These are phyloP conservation scores for Neostethus bicornis DNA, from an alignment of 2,797 vertebrate genomes.

Conservation along the genomic window DNA sequence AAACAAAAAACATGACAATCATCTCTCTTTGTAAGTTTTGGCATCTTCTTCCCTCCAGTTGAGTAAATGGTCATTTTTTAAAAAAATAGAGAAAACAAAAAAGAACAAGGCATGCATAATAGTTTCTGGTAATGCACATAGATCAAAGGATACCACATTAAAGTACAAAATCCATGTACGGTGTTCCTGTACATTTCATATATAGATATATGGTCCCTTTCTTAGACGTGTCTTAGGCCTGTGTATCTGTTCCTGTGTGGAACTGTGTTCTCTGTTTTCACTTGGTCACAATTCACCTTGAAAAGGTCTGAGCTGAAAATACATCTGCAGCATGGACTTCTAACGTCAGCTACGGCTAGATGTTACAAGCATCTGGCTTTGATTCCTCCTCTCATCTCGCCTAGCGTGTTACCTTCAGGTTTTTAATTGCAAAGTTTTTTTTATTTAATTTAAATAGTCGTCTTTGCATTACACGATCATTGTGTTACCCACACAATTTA, in stretches of 20 bases:
- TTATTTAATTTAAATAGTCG: slow-evolving; percentile 58
- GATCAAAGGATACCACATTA: slow-evolving; percentile 69
- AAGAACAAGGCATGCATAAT: slow-evolving; percentile 83
- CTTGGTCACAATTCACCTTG: slow-evolving; percentile 52
- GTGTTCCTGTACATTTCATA: slow-evolving; percentile 76
- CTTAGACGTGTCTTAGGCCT: slow-evolving; percentile 43
- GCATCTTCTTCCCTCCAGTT: slow-evolving; percentile 64
- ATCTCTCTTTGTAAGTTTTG: slow-evolving; percentile 68
- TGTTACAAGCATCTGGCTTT: slow-evolving; percentile 44
- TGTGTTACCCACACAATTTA: slow-evolving; percentile 51
- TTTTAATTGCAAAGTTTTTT: slow-evolving; percentile 40
- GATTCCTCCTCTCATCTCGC: slow-evolving; percentile 29
- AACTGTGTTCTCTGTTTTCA: slow-evolving; percentile 35
- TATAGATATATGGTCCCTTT: slow-evolving; percentile 70
- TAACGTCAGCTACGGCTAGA: slow-evolving; percentile 37
- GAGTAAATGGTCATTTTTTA: slow-evolving; percentile 68
- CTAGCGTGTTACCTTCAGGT: slow-evolving; percentile 55
- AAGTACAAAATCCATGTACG: slow-evolving; percentile 77
- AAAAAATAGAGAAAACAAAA: slow-evolving; percentile 64
- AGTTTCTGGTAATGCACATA: slow-evolving; percentile 76
- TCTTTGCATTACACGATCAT: slow-evolving; percentile 37
- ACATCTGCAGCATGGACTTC: slow-evolving; percentile 39
- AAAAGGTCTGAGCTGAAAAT: slow-evolving; percentile 45
- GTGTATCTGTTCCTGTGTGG: slow-evolving; percentile 43
- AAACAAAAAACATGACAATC: slow-evolving; percentile 45